Conservation (phyloP, 1,140 invertebrate genomes). For the Anastrepha obliqua region DNA sequence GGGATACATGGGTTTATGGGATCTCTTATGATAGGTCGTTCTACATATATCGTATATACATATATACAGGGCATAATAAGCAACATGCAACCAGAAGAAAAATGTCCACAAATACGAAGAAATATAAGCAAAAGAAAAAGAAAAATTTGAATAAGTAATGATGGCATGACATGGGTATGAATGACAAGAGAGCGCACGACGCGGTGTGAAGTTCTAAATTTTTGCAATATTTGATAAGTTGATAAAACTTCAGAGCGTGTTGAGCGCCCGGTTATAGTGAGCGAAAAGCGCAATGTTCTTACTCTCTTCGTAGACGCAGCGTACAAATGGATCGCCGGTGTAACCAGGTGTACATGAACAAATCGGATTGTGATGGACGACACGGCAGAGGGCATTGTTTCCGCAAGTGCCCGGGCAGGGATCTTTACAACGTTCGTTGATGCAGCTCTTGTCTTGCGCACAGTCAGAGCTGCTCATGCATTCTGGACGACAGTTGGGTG, state of each 20-base stretch:
- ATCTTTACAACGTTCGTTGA: constrained; percentile 85
- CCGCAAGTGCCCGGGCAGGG: constrained; percentile 86
- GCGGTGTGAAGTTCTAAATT: not conserved
- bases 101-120: constrained; percentile 24
- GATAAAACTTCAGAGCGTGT: not conserved
- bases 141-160: constrained; percentile 41
- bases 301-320: constrained; percentile 79
- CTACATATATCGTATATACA: constrained; percentile 70
- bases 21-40: constrained; percentile 71
- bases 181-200: not conserved
- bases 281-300: constrained; percentile 70
- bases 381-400: constrained; percentile 82
- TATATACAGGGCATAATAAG: constrained; percentile 28
- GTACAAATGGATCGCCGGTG: constrained; percentile 84
- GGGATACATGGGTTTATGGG: constrained; percentile 82
- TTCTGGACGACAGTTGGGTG: constrained; percentile 84
- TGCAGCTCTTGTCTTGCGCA: constrained; percentile 81
- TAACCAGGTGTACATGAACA: constrained; percentile 83
- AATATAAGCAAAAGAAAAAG: constrained; percentile 53
- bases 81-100: constrained; percentile 44
- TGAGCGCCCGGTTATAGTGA: not conserved
- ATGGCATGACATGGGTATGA: constrained; percentile 46
- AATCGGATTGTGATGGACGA: constrained; percentile 85
- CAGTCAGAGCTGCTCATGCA: constrained; percentile 86
- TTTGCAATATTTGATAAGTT: too few species aligned